Conservation (phyloP, 2,113 vertebrate genomes). For the Cyphomyrus discorhynchus region DNA sequence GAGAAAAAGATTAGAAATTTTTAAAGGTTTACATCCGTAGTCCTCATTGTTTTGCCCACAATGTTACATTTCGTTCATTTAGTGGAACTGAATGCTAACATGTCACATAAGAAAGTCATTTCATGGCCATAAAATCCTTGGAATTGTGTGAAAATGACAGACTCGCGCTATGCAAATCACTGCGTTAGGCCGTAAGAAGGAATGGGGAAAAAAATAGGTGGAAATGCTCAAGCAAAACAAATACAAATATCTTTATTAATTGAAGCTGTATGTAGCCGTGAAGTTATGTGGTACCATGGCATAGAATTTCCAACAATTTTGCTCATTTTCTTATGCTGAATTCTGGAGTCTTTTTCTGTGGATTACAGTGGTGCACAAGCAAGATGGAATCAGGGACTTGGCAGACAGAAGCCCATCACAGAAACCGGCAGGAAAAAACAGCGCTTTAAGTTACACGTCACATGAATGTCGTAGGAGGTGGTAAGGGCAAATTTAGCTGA, state of each 20-base stretch:
- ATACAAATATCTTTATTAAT: background rate
- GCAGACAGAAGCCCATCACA: background rate
- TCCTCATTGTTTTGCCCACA: background rate
- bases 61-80: background rate
- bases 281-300: background rate
- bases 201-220: background rate
- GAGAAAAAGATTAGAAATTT: background rate
- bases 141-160: background rate
- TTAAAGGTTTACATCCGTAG: background rate
- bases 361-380: background rate
- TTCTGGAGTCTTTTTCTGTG: background rate
- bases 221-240: background rate
- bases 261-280: background rate
- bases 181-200: background rate
- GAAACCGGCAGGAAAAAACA: background rate
- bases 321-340: background rate
- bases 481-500: background rate
- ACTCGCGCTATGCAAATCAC: background rate
- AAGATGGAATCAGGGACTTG: background rate
- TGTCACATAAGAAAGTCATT: background rate
- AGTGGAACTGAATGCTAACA: background rate
- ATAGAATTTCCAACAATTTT: background rate
- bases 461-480: background rate
- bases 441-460: background rate
- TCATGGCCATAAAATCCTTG: background rate